Conservation (phyloP, 1,140 invertebrate species). For the Aradophagus sp. region DNA sequence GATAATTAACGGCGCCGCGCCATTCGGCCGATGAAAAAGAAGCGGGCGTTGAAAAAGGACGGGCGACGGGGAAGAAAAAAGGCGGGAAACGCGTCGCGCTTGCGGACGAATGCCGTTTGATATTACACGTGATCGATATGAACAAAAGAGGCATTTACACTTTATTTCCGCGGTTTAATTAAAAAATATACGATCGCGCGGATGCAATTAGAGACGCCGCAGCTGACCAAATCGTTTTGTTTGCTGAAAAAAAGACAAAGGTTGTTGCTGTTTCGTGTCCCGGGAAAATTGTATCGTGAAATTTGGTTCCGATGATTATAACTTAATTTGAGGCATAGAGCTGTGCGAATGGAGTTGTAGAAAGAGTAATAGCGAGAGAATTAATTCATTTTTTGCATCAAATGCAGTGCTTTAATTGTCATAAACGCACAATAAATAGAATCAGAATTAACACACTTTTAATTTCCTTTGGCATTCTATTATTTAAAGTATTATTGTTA, state of each 20-base stretch:
- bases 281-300: constrained; percentile 15
- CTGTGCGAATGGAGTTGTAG: too few species aligned
- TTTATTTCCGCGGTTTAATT: constrained; percentile 37
- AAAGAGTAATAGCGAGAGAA: too few species aligned
- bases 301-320: constrained; percentile 5
- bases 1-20: constrained; percentile 42
- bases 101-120: constrained; percentile 11
- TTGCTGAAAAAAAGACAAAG: not conserved
- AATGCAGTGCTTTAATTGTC: too few species aligned
- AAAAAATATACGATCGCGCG: constrained; percentile 33
- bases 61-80: constrained; percentile 10
- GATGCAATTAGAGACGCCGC: constrained; percentile 20
- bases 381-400: too few species aligned
- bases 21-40: constrained; percentile 34
- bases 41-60: too few species aligned
- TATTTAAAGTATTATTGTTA: too few species aligned
- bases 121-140: constrained; percentile 31
- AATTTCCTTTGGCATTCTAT: too few species aligned
- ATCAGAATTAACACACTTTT: too few species aligned
- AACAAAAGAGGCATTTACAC: constrained; percentile 34
- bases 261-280: not conserved
- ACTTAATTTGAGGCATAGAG: too few species aligned
- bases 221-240: constrained; percentile 8
- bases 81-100: constrained; percentile 2
- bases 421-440: too few species aligned